Conservation (phyloP, 2,113 vertebrate species). For the Puntigrus tetrazona region DNA sequence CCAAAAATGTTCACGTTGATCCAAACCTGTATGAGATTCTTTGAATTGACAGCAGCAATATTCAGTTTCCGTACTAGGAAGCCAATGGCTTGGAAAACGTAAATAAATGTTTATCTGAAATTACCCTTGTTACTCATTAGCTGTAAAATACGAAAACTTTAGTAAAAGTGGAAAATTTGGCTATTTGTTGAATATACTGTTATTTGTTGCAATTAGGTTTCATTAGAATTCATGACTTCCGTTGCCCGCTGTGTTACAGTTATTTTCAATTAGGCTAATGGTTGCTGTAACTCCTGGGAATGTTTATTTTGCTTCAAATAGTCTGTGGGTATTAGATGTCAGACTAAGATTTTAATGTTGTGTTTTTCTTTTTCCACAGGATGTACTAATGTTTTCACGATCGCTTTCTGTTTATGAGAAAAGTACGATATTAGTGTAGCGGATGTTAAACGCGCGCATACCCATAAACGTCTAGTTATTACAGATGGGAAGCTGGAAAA, state of each 20-base stretch:
- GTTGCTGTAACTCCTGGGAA: conserved; percentile 16
- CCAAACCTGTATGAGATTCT: neutral
- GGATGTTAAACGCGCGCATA: neutral
- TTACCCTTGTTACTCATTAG: neutral
- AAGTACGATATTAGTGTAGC: neutral
- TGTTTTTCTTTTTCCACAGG: conserved; percentile 15
- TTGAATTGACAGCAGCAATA: neutral
- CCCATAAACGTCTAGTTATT: neutral
- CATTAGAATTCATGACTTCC: neutral
- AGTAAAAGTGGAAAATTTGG: neutral
- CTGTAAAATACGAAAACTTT: neutral
- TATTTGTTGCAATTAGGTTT: neutral
- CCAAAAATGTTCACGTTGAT: neutral
- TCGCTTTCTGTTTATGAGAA: neutral
- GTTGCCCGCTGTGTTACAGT: conserved; percentile 16
- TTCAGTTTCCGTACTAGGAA: neutral
- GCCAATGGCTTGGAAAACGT: neutral
- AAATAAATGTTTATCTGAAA: neutral
- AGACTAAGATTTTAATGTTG: neutral
- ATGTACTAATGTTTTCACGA: conserved; percentile 44
- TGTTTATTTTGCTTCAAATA: conserved; percentile 35
- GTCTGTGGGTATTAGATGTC: conserved; percentile 1
- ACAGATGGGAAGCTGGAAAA: neutral
- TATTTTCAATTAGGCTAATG: conserved; percentile 25
- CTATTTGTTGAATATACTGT: neutral